phyloP scores from a whole-genome alignment of 1,140 invertebrate species.

The Eriosoma lanigerum region DNA sequence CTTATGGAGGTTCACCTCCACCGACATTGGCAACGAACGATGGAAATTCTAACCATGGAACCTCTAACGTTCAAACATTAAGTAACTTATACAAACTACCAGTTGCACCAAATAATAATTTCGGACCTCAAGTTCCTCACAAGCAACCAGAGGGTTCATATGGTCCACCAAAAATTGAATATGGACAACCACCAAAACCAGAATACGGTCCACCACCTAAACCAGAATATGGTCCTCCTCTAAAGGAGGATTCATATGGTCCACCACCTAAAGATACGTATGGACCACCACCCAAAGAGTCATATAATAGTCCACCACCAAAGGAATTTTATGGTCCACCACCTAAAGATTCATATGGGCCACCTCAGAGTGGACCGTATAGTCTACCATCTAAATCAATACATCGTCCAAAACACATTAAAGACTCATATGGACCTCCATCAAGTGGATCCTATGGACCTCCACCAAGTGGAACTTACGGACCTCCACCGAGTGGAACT shows the following conservation, averaged over 20 bases:
- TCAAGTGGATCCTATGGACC: conserved; percentile 32
- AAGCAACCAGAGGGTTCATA: conserved; percentile 56
- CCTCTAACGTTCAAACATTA: background rate
- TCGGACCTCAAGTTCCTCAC: conserved; percentile 50
- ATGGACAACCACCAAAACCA: conserved; percentile 40
- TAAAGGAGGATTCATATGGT: conserved; percentile 57
- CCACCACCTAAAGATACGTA: conserved; percentile 57
- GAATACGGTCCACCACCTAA: conserved; percentile 54
- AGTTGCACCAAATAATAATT: background rate
- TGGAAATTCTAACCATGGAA: conserved; percentile 3
- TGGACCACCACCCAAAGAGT: background rate
- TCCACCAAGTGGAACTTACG: conserved; percentile 15
- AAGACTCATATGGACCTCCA: conserved; percentile 26
- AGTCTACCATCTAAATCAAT: conserved; percentile 7
- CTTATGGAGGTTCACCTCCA: conserved; percentile 20
- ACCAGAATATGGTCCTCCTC: conserved; percentile 58
- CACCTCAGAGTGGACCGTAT: background rate
- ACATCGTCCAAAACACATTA: conserved; percentile 31
- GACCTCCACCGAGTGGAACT: conserved; percentile 57
- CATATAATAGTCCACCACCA: no score
- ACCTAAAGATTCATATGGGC: background rate
- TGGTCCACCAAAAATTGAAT: conserved; percentile 58
- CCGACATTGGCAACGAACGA: background rate
- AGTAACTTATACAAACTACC: conserved; percentile 35
- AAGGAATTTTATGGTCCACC: conserved; percentile 57